A percentile compares a stretch with the other conserved stretches of the same genome.
phyloP scores from a whole-genome alignment of 2,113 vertebrate genomes.

The Ciconia stormi region DNA sequence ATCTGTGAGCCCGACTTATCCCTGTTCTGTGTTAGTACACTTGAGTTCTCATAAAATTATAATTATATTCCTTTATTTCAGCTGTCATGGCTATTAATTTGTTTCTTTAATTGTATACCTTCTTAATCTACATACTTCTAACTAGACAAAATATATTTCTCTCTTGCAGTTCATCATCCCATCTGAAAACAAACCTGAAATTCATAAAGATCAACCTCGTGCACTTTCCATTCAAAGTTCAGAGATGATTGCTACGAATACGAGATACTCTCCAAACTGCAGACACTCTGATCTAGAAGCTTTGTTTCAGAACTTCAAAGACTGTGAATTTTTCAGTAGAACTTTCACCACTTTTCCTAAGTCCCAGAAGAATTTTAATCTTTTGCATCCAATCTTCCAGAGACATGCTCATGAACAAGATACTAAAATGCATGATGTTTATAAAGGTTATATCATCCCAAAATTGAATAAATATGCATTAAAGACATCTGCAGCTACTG shows the following conservation, averaged over 20 bases:
- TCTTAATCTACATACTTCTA: neutral
- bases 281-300: constrained; percentile 90
- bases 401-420: constrained; percentile 94
- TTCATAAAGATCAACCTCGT: constrained; percentile 85
- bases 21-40: neutral
- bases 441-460: constrained; percentile 85
- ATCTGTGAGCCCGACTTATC: neutral
- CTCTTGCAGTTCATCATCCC: constrained; percentile 88
- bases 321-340: constrained; percentile 87
- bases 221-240: constrained; percentile 94
- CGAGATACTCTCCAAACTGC: constrained; percentile 88
- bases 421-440: constrained; percentile 91
- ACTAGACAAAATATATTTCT: constrained; percentile 8
- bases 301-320: constrained; percentile 91
- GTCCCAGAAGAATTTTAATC: constrained; percentile 77
- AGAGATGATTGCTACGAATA: constrained; percentile 96
- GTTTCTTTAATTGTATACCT: neutral
- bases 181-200: constrained; percentile 81
- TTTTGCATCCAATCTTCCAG: constrained; percentile 92
- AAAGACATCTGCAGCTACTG: constrained; percentile 86
- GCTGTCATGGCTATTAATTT: neutral
- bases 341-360: constrained; percentile 81
- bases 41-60: neutral
- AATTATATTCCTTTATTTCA: neutral
- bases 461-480: constrained; percentile 82